Evolutionary conservation across 2,888 invertebrate species (phyloP), one percentile per base, ranked within the genome.

Genomic region (Barypeithes pellucidus): DNA sequence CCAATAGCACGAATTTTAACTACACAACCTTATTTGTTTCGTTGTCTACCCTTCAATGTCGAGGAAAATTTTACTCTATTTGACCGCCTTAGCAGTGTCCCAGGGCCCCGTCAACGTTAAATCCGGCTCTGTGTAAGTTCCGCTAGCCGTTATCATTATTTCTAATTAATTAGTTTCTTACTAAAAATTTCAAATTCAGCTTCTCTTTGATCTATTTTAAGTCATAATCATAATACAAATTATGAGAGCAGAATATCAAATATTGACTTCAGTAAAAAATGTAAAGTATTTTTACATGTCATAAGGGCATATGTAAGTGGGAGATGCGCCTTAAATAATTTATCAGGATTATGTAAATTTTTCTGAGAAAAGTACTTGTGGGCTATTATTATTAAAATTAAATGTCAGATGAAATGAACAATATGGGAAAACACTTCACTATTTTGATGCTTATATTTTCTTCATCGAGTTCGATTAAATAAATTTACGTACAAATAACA

Each of bases 401-500:
- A 50, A 47, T 39, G 65, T 50, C 65, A 29, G 18, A 50, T 18
- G n/a, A 52, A 45, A 62, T 47, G 5, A 16, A 60, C 41, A 60
- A 43, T 9, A 60, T 36, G 36, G 39, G 39, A 41, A 24, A 24
- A 45, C 45, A 47, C 33, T 11, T 29, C 45, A 47, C 33, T 11
- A 62, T 11, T 47, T 45, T 33, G 24, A 45, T 45, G 45, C 45
- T 47, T 14, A 62, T 43, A 47, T 62, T n/a, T 62, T 14, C 29
- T 3, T 62, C 7, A 9, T 45, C 47, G 16, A 57, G 2, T 47
- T 62, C 22, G 16, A 65, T 36, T n/a, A 62, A 29, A 45, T 33
- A 54, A 69, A 62, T 69, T 69, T 69, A 39, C 62, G 39, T 69
- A 54, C 33, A 69, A 62, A 69, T 39, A 54, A 24, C 54, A 36